Evolutionary conservation across 1,140 invertebrate genomes (phyloP).

Genomic region (Diabrotica virgifera): DNA sequence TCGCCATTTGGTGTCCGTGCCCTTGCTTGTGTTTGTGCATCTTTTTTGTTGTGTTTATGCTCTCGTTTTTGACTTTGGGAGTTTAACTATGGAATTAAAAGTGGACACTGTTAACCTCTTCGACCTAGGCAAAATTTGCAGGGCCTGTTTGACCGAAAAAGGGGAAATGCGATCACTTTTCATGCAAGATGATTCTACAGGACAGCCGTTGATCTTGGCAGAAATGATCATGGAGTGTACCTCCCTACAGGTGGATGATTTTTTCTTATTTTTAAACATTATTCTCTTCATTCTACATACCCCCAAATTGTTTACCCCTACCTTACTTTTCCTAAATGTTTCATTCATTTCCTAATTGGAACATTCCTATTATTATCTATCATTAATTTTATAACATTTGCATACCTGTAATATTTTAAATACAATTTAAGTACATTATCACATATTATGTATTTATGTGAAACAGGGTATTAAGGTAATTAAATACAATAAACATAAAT

Average conservation of each 20-base stretch:
- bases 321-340: no score
- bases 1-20: constrained; percentile 43
- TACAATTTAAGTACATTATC: no score
- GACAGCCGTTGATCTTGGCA: constrained; percentile 42
- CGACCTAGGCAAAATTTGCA: constrained; percentile 48
- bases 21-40: constrained; percentile 40
- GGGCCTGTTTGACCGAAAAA: constrained; percentile 48
- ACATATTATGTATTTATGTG: no score
- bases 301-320: no score
- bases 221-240: constrained; percentile 48
- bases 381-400: no score
- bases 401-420: no score
- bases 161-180: constrained; percentile 48
- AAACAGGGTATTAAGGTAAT: no score
- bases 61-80: constrained; percentile 28
- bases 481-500: no score
- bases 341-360: no score
- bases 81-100: constrained; percentile 41
- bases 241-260: constrained; percentile 31
- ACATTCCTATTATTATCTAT: constrained; percentile 26
- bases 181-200: constrained; percentile 42
- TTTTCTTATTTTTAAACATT: no score
- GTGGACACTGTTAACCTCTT: constrained; percentile 34
- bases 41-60: constrained; percentile 38
- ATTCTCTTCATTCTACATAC: no score